Conservation (phyloP, 2,113 vertebrate species). For the Poicephalus gulielmi region DNA sequence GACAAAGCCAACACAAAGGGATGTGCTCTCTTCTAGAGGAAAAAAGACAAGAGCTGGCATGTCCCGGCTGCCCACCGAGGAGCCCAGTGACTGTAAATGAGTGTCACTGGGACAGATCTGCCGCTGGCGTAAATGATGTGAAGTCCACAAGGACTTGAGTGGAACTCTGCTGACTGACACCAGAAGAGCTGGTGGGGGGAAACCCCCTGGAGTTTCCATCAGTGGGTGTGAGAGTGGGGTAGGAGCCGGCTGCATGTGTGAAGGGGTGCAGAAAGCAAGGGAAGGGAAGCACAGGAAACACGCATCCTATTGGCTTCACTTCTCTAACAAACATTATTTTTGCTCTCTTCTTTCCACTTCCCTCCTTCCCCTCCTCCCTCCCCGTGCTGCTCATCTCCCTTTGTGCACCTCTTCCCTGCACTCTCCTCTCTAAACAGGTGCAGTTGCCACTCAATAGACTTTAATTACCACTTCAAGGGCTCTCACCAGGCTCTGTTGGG, state of each 20-base stretch:
- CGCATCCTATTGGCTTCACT: background rate
- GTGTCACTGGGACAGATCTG: background rate
- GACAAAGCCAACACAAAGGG: background rate
- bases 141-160: accelerated
- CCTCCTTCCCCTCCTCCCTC: constrained; percentile 5
- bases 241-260: background rate
- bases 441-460: constrained; percentile 66
- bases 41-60: background rate
- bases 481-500: constrained; percentile 51
- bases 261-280: background rate
- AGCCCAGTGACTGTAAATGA: background rate
- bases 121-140: background rate
- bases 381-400: constrained; percentile 36
- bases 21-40: background rate
- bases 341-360: background rate
- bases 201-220: constrained; percentile 15
- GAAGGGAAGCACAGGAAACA: background rate
- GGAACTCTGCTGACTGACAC: background rate
- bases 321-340: background rate
- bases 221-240: background rate
- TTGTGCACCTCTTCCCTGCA: constrained; percentile 39
- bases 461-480: constrained; percentile 70
- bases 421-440: constrained; percentile 62
- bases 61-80: background rate
- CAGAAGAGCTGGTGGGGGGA: background rate